Evolutionary conservation across 2,113 vertebrate species (phyloP).

Genomic region (Saguinus midas): DNA sequence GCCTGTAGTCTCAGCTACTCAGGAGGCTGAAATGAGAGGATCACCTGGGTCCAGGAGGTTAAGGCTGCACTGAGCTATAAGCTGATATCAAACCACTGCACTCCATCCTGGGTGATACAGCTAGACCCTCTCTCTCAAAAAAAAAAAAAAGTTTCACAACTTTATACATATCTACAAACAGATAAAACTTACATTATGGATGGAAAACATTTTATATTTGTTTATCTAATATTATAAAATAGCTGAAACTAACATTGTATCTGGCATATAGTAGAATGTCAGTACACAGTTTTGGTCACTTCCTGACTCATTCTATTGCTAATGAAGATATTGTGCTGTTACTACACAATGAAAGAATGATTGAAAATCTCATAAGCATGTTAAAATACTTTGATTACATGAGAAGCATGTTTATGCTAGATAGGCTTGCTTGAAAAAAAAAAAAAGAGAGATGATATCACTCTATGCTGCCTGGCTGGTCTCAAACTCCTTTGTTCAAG

Average conservation of each 20-base stretch:
- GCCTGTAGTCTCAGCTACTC: too few relatives aligned
- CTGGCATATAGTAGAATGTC: not conserved
- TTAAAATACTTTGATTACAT: constrained; percentile 55
- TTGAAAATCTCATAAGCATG: constrained; percentile 73
- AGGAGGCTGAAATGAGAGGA: too few relatives aligned
- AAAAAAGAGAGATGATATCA: too few relatives aligned
- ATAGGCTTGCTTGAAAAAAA: constrained; percentile 37
- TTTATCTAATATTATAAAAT: not conserved
- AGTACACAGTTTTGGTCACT: constrained; percentile 46
- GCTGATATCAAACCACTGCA: too few relatives aligned
- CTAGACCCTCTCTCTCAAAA: too few relatives aligned
- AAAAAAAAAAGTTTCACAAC: too few relatives aligned
- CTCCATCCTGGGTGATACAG: too few relatives aligned
- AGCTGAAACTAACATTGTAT: not conserved
- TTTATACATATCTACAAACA: too few relatives aligned
- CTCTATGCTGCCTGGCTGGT: too few relatives aligned
- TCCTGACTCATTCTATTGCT: constrained; percentile 70
- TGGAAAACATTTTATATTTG: not conserved
- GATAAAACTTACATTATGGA: not conserved
- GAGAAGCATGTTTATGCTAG: constrained; percentile 5
- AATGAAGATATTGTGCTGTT: constrained; percentile 71
- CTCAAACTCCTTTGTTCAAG: too few relatives aligned
- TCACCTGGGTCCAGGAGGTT: too few relatives aligned
- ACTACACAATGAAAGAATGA: constrained; percentile 72
- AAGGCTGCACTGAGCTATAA: too few relatives aligned